Conservation (phyloP, 2,888 invertebrate species). For the Chloroclystis v-ata region DNA sequence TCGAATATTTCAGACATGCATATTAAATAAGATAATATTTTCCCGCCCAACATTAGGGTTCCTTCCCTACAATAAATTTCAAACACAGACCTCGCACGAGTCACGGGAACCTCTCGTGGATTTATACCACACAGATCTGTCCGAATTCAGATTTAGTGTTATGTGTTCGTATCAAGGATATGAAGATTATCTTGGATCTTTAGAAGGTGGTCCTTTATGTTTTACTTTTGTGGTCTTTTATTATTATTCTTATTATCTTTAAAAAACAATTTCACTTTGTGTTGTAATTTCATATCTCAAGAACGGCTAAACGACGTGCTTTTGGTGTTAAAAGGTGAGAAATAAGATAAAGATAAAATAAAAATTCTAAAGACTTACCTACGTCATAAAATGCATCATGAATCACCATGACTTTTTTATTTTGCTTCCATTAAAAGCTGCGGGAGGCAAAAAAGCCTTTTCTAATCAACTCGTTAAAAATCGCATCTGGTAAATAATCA, state of each 20-base stretch:
- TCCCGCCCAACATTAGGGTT: slow-evolving; percentile 46
- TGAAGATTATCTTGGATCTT: slow-evolving; percentile 2
- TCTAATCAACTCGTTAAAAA: slow-evolving; percentile 67
- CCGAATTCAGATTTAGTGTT: slow-evolving; percentile 76
- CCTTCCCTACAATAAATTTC: slow-evolving; percentile 68
- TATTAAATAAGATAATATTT: slow-evolving; percentile 26
- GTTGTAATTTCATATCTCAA: too few species aligned
- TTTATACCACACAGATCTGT: slow-evolving; percentile 73
- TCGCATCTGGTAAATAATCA: slow-evolving; percentile 65
- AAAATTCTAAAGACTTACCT: too few species aligned
- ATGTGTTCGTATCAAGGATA: slow-evolving; percentile 43
- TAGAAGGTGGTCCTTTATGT: neutral
- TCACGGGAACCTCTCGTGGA: slow-evolving; percentile 75
- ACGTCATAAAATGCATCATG: too few species aligned
- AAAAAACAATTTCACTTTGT: too few species aligned
- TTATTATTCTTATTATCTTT: too few species aligned
- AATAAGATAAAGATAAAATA: too few species aligned
- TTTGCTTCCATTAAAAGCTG: neutral
- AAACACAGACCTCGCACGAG: slow-evolving; percentile 66
- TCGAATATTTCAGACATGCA: slow-evolving; percentile 1
- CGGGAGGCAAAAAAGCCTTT: slow-evolving; percentile 37
- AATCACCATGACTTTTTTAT: too few species aligned
- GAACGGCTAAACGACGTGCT: too few species aligned
- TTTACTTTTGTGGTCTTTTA: neutral
- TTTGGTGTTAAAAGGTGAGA: too few species aligned